These are phyloP conservation scores for Sebastes minor DNA, from an alignment of 2,797 vertebrate species.

Conservation along the genomic window DNA sequence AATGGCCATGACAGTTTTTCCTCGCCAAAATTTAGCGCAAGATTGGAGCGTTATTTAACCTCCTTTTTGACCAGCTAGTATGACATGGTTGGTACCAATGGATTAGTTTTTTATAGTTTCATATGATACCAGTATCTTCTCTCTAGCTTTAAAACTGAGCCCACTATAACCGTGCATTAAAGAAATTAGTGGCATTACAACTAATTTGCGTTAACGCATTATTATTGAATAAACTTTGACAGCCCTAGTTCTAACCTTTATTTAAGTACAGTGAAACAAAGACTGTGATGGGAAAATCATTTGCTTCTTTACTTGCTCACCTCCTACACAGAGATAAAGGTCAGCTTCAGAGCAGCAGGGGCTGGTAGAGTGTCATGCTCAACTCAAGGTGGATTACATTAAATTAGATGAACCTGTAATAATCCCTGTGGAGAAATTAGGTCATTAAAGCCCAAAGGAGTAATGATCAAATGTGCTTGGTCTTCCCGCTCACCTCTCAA, in stretches of 20 bases:
- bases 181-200: no score
- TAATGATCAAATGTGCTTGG: background rate
- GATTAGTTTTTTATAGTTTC: no score
- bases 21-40: no score
- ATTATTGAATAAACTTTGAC: no score
- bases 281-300: background rate
- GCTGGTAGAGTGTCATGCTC: background rate
- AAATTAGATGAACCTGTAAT: background rate
- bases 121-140: no score
- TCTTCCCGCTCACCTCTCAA: slow-evolving; percentile 4
- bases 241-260: background rate
- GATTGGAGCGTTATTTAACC: no score
- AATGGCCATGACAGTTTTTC: no score
- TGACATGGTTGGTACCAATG: no score
- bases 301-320: background rate
- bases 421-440: background rate
- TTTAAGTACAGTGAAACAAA: background rate
- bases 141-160: no score
- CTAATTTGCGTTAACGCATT: no score
- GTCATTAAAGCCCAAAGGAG: background rate
- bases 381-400: background rate
- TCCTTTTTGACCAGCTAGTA: no score
- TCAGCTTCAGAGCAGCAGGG: background rate
- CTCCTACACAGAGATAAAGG: background rate
- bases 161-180: no score